Conservation (phyloP, 2,888 invertebrate species). For the Chirona hameri region DNA sequence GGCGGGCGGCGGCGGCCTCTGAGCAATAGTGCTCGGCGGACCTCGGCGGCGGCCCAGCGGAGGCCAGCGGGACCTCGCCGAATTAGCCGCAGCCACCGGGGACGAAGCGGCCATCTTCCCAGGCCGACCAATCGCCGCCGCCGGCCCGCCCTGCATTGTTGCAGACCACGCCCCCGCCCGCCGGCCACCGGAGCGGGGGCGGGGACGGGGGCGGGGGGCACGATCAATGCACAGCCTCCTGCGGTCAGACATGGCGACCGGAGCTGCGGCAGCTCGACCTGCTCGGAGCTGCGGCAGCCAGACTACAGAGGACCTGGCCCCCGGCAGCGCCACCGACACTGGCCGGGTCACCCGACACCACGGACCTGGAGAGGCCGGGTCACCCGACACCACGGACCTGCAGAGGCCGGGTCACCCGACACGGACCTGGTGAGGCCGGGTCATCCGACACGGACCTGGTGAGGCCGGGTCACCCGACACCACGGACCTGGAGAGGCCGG, state of each 20-base stretch:
- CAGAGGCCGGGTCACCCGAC: too few species aligned
- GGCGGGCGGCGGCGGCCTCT: neutral
- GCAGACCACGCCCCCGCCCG: constrained; percentile 27
- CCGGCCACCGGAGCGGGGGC: neutral
- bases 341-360: too few species aligned
- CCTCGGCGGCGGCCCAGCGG: too few species aligned
- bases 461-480: too few species aligned
- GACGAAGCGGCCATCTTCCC: neutral
- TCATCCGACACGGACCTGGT: too few species aligned
- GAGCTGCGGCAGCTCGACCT: neutral
- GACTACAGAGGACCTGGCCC: too few species aligned
- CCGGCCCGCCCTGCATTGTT: neutral
- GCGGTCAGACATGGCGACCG: neutral
- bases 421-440: too few species aligned
- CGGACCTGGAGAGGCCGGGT: too few species aligned
- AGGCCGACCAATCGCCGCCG: neutral
- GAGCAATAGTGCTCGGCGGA: neutral
- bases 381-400: too few species aligned
- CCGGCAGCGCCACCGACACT: too few species aligned
- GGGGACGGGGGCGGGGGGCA: neutral
- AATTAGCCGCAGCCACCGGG: constrained; percentile 1
- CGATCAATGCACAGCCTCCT: neutral
- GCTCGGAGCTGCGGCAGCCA: neutral
- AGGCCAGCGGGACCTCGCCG: neutral
- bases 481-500: too few species aligned